phyloP scores from a whole-genome alignment of 37 sponge, comb jelly and placozoan species.

The Lycopodina hypogea region DNA sequence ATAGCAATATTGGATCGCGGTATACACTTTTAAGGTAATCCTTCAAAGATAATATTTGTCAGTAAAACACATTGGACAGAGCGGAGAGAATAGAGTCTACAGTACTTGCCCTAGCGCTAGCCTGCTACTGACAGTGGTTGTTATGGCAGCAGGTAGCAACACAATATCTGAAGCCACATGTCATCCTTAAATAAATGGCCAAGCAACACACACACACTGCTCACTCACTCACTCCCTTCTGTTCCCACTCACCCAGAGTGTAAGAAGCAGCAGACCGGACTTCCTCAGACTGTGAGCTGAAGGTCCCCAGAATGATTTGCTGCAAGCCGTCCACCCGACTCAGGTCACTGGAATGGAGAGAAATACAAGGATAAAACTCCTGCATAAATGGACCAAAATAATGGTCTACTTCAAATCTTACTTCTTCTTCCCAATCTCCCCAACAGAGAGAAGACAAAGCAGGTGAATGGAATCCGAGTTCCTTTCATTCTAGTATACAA shows the following conservation, averaged over 20 bases:
- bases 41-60: too few species aligned
- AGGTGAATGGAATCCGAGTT: constrained; percentile 69
- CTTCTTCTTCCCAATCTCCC: constrained; percentile 90
- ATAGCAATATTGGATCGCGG: too few species aligned
- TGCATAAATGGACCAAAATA: neutral
- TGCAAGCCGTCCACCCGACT: constrained; percentile 67
- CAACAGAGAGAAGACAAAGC: constrained; percentile 82
- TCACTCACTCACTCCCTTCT: neutral
- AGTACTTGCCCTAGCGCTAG: too few species aligned
- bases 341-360: constrained; percentile 71
- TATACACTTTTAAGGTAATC: too few species aligned
- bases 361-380: neutral
- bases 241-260: constrained; percentile 69
- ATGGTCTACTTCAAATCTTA: constrained; percentile 3
- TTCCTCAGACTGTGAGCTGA: constrained; percentile 87
- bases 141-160: too few species aligned
- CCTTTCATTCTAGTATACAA: constrained; percentile 26
- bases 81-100: too few species aligned
- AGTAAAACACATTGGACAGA: too few species aligned
- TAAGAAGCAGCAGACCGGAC: constrained; percentile 91
- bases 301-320: constrained; percentile 70
- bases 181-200: neutral
- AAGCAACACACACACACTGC: neutral
- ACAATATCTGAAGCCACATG: too few species aligned
- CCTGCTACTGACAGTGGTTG: too few species aligned